These are phyloP conservation scores for Ariolimax columbianus DNA, from an alignment of 2,888 invertebrate genomes.

Conservation along the genomic window DNA sequence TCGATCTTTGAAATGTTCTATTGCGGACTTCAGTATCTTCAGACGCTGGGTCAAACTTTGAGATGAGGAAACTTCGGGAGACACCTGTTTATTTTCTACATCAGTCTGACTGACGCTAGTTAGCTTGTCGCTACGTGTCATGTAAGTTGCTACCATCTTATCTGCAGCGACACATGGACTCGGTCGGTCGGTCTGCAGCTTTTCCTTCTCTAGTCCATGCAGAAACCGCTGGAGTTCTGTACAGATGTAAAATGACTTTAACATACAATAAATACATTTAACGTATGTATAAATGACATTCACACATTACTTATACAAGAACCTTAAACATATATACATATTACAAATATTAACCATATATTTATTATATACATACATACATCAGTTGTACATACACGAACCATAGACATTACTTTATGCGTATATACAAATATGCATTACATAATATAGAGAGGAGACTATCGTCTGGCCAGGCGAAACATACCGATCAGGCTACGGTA, in stretches of 20 bases:
- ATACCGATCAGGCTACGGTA: too few relatives aligned
- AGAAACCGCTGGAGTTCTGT: conserved; percentile 32
- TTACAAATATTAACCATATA: too few relatives aligned
- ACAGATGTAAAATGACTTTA: neutral
- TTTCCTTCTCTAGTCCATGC: conserved; percentile 16
- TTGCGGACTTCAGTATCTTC: neutral
- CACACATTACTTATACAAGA: too few relatives aligned
- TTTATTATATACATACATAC: too few relatives aligned
- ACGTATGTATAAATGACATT: too few relatives aligned
- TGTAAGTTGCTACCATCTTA: neutral
- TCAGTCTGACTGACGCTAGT: neutral
- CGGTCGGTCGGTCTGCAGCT: conserved; percentile 16
- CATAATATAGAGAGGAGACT: too few relatives aligned
- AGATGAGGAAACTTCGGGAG: neutral
- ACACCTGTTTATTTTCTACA: neutral
- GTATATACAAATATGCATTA: too few relatives aligned
- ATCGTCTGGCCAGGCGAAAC: too few relatives aligned
- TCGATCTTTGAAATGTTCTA: conserved; percentile 17
- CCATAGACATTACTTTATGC: too few relatives aligned
- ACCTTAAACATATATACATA: too few relatives aligned
- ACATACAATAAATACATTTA: neutral
- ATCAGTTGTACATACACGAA: too few relatives aligned
- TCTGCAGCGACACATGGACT: conserved; percentile 8
- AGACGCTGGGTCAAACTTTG: neutral
- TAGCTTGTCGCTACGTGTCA: neutral